Evolutionary conservation across 2,797 vertebrate genomes (phyloP).

Genomic region (Balearica regulorum): DNA sequence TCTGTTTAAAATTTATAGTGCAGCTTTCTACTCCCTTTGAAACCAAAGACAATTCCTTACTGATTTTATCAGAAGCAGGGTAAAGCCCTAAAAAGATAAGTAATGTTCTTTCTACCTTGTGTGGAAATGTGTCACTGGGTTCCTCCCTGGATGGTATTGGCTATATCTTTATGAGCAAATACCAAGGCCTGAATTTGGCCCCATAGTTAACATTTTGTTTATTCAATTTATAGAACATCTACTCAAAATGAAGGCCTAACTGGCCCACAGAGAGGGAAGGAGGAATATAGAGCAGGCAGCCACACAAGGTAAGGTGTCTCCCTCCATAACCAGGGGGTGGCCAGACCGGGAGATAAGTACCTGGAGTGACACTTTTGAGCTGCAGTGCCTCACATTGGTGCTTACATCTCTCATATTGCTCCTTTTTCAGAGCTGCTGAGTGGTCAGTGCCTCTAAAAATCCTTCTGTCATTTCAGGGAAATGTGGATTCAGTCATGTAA

Average conservation of each 20-base stretch:
- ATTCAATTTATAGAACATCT: background rate
- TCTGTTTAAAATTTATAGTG: background rate
- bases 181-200: background rate
- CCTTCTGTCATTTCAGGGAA: background rate
- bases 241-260: background rate
- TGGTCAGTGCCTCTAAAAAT: background rate
- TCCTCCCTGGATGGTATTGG: background rate
- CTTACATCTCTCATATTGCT: background rate
- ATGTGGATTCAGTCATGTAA: background rate
- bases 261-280: background rate
- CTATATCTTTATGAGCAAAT: background rate
- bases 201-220: background rate
- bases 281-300: background rate
- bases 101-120: background rate
- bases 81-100: background rate
- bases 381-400: rapidly evolving
- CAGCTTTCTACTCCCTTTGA: background rate
- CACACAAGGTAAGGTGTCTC: background rate
- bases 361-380: background rate
- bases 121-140: background rate
- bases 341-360: background rate
- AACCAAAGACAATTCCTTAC: slow-evolving; percentile 8
- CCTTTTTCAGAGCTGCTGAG: background rate
- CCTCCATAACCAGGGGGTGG: background rate
- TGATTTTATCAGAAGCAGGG: background rate